Conservation (phyloP, 2,888 invertebrate genomes). For the Hyposoter dolosus region DNA sequence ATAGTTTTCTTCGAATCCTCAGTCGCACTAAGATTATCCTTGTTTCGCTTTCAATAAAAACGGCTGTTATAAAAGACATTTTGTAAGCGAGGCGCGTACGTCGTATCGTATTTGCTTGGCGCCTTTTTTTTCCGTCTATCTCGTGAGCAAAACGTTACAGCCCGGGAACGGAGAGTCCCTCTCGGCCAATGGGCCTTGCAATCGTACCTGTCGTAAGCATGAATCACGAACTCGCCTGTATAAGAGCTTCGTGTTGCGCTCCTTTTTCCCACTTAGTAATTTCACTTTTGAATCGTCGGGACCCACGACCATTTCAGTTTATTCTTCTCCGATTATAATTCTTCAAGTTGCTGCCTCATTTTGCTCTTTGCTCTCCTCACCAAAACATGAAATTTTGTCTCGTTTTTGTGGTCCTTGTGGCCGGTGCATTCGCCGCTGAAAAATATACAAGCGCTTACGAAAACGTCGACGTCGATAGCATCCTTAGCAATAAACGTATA, state of each 20-base stretch:
- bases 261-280: slow-evolving; percentile 61
- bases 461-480: slow-evolving; percentile 87
- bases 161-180: slow-evolving; percentile 38
- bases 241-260: slow-evolving; percentile 63
- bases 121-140: slow-evolving; percentile 47
- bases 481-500: slow-evolving; percentile 86
- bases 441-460: slow-evolving; percentile 86
- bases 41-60: slow-evolving; percentile 17
- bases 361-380: background rate
- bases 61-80: slow-evolving; percentile 14
- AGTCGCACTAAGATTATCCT: background rate
- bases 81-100: slow-evolving; percentile 57
- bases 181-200: slow-evolving; percentile 57
- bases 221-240: slow-evolving; percentile 68
- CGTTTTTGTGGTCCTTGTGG: slow-evolving; percentile 78
- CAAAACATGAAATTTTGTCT: slow-evolving; percentile 67
- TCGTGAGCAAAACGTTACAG: slow-evolving; percentile 13
- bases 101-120: slow-evolving; percentile 42
- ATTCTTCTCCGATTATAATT: background rate
- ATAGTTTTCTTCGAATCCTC: slow-evolving; percentile 30
- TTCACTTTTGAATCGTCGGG: slow-evolving; percentile 61
- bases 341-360: slow-evolving; percentile 4
- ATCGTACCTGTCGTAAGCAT: slow-evolving; percentile 34
- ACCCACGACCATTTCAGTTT: slow-evolving; percentile 27
- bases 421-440: slow-evolving; percentile 73